phyloP scores from a whole-genome alignment of 2,797 vertebrate genomes.

The Aphelocoma californica region DNA sequence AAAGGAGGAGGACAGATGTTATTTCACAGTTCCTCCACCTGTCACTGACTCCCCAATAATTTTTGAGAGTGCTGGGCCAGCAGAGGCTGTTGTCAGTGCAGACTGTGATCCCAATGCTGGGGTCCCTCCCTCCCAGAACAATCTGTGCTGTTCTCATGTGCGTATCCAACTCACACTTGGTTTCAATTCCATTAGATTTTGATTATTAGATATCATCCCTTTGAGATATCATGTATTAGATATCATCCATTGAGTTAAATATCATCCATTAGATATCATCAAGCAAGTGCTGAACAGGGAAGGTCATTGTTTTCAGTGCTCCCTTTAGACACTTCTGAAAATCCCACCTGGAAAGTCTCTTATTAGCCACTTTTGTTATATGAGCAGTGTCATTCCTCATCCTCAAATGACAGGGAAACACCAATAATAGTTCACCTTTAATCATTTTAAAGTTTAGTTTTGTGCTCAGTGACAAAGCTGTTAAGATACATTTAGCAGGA shows the following conservation, averaged over 20 bases:
- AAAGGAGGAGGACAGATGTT: neutral
- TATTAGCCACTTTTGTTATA: neutral
- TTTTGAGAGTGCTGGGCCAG: neutral
- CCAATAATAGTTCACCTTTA: neutral
- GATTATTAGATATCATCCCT: neutral
- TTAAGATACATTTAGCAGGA: neutral
- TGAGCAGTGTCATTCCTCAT: neutral
- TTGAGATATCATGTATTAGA: neutral
- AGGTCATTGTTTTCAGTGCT: neutral
- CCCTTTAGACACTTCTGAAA: neutral
- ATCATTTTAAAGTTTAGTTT: neutral
- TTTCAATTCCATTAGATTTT: neutral
- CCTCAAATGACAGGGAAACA: neutral
- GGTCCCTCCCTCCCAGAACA: neutral
- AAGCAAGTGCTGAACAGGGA: neutral
- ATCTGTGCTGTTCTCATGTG: neutral
- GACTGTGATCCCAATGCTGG: neutral
- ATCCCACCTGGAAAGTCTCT: neutral
- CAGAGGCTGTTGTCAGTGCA: neutral
- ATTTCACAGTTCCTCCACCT: neutral
- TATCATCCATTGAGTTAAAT: neutral
- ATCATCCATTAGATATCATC: neutral
- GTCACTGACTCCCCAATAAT: neutral
- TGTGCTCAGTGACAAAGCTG: neutral
- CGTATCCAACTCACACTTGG: neutral